Percentiles rank a stretch among this genome's conserved stretches.
phyloP scores from a whole-genome alignment of 23 tunicate species.

The Diplosoma virens region DNA sequence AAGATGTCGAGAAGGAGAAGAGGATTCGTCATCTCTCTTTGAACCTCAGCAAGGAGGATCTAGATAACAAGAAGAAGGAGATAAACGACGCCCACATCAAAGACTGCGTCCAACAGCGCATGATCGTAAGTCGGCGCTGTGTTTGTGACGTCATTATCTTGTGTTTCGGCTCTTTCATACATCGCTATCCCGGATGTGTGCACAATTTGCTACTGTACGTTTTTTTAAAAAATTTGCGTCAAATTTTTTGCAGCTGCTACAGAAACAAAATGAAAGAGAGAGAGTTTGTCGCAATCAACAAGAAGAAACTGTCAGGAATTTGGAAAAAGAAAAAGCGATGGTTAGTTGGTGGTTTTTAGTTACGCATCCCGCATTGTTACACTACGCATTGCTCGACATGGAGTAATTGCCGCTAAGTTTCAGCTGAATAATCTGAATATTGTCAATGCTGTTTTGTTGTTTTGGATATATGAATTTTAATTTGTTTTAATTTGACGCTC shows the following conservation, averaged over 20 bases:
- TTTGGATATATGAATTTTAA: too few species aligned
- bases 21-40: conserved; percentile 30
- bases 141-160: too few species aligned
- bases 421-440: too few species aligned
- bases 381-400: too few species aligned
- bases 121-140: conserved; percentile 43
- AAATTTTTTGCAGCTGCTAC: conserved; percentile 22
- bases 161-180: too few species aligned
- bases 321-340: conserved; percentile 37
- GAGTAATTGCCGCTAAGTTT: too few species aligned
- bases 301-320: conserved; percentile 22
- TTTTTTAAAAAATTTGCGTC: too few species aligned
- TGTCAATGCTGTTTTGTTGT: too few species aligned
- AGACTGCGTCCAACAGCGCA: conserved; percentile 43
- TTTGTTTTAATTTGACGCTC: too few species aligned
- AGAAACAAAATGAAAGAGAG: conserved; percentile 45
- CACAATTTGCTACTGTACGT: background rate
- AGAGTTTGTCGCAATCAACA: conserved; percentile 27
- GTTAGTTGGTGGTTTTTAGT: too few species aligned
- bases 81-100: conserved; percentile 47
- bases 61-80: conserved; percentile 40
- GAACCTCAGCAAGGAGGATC: conserved; percentile 35
- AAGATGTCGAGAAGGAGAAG: conserved; percentile 62
- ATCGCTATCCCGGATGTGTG: background rate
- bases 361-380: too few species aligned